A percentile compares a stretch with the other conserved stretches of the same genome.
Evolutionary conservation across 2,888 invertebrate genomes (phyloP).

Genomic region (Clanis bilineata): DNA sequence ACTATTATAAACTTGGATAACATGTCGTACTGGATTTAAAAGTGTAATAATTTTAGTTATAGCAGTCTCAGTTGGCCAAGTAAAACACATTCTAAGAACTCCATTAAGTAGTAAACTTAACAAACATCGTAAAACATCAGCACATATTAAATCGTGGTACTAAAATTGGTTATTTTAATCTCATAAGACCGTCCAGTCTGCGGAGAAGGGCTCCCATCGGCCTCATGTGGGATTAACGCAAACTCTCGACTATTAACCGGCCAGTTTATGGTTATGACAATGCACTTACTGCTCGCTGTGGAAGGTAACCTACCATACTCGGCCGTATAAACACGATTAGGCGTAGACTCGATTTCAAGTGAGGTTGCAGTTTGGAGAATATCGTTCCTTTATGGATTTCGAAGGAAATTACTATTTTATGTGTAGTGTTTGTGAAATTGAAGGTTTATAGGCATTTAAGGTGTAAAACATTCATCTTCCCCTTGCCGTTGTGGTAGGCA

Average conservation of each 20-base stretch:
- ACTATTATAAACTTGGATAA: too few species aligned
- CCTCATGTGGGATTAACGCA: constrained; percentile 56
- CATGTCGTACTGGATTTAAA: too few species aligned
- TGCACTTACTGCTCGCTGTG: constrained; percentile 51
- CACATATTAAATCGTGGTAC: constrained; percentile 32
- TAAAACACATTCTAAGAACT: neutral
- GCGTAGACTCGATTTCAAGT: constrained; percentile 24
- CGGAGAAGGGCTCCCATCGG: constrained; percentile 33
- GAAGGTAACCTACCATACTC: constrained; percentile 38
- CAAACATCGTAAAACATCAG: neutral
- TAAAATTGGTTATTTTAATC: constrained; percentile 44
- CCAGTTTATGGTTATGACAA: constrained; percentile 62
- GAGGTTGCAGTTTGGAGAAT: neutral
- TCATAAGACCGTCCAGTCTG: constrained; percentile 35
- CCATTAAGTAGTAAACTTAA: neutral
- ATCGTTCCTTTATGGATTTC: neutral
- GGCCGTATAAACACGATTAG: constrained; percentile 53
- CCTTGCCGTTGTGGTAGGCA: too few species aligned
- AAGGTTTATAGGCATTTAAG: too few species aligned
- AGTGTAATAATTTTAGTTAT: too few species aligned
- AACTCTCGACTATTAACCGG: constrained; percentile 42
- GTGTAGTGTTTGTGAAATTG: too few species aligned
- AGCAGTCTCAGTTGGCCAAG: too few species aligned
- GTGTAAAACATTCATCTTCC: too few species aligned
- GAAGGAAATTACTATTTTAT: neutral